phyloP scores from a whole-genome alignment of 2,797 vertebrate genomes.

The Rhynchonycteris naso region DNA sequence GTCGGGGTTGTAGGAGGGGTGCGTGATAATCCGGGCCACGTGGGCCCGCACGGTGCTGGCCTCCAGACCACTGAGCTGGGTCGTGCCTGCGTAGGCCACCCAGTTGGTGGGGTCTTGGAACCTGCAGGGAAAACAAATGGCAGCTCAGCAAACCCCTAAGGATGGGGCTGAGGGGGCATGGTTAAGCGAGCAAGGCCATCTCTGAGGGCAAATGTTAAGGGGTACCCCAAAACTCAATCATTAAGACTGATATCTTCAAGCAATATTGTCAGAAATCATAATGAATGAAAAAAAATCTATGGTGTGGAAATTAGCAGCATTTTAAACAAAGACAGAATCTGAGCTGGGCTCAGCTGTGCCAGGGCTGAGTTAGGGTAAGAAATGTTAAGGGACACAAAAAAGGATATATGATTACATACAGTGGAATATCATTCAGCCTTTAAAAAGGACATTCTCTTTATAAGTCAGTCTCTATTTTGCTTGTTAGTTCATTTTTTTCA shows the following conservation, averaged over 20 bases:
- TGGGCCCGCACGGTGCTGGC: constrained; percentile 81
- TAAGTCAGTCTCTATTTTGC: too few relatives aligned
- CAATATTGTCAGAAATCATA: neutral
- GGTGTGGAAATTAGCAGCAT: too few relatives aligned
- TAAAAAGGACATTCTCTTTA: neutral
- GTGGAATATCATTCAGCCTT: neutral
- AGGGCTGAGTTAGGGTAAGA: neutral
- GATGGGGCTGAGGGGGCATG: rapidly evolving
- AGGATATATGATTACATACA: rapidly evolving
- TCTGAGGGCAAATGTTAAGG: rapidly evolving
- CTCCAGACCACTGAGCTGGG: constrained; percentile 86
- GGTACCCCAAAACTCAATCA: neutral
- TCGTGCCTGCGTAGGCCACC: constrained; percentile 91
- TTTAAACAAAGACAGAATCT: neutral
- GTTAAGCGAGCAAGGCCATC: neutral
- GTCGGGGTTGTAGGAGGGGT: constrained; percentile 89
- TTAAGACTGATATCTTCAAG: neutral
- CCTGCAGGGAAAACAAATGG: constrained; percentile 59
- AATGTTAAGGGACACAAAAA: neutral
- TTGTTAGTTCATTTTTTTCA: too few relatives aligned
- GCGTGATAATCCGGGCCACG: constrained; percentile 89
- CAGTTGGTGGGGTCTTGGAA: constrained; percentile 86
- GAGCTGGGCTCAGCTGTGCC: too few relatives aligned
- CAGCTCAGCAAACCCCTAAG: neutral
- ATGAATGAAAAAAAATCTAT: rapidly evolving